A percentile compares a stretch with the other conserved stretches of the same genome.
These are phyloP conservation scores for Sarcophilus harrisii DNA, from an alignment of 2,797 vertebrate species.

Conservation along the genomic window DNA sequence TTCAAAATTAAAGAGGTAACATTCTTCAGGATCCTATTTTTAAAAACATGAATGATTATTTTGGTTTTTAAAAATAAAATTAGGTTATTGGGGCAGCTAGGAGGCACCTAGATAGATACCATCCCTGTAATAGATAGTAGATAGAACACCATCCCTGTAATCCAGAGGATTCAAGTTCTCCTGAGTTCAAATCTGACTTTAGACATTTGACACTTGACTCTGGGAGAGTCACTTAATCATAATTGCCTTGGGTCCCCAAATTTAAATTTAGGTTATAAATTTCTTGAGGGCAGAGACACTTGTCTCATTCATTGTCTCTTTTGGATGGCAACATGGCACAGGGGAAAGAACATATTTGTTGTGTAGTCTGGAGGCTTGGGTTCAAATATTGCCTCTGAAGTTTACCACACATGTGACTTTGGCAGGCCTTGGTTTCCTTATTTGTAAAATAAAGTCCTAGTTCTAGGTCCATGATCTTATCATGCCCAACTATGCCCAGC, in stretches of 20 bases:
- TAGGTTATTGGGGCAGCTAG: not conserved
- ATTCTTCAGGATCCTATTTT: not conserved
- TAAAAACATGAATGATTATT: not conserved
- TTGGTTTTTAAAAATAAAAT: not conserved
- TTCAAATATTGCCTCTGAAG: not conserved
- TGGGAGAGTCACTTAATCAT: too few relatives aligned
- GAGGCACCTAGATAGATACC: too few relatives aligned
- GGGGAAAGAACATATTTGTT: not conserved
- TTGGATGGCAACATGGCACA: not conserved
- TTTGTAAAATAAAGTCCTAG: too few relatives aligned
- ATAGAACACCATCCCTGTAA: too few relatives aligned
- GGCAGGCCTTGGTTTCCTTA: not conserved
- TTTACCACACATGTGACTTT: not conserved
- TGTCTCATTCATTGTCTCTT: not conserved
- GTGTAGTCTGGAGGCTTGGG: not conserved
- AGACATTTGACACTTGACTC: too few relatives aligned
- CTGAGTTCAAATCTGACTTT: too few relatives aligned
- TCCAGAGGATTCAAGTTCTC: too few relatives aligned
- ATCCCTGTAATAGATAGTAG: too few relatives aligned
- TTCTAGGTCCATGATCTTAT: too few relatives aligned
- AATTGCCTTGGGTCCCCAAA: too few relatives aligned
- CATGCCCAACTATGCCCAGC: too few relatives aligned
- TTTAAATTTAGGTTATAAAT: not conserved
- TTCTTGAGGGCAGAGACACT: not conserved
- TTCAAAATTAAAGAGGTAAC: not conserved